phyloP scores from a whole-genome alignment of 53 echinoderm and acorn worm species.

The Echinarachnius parma region DNA sequence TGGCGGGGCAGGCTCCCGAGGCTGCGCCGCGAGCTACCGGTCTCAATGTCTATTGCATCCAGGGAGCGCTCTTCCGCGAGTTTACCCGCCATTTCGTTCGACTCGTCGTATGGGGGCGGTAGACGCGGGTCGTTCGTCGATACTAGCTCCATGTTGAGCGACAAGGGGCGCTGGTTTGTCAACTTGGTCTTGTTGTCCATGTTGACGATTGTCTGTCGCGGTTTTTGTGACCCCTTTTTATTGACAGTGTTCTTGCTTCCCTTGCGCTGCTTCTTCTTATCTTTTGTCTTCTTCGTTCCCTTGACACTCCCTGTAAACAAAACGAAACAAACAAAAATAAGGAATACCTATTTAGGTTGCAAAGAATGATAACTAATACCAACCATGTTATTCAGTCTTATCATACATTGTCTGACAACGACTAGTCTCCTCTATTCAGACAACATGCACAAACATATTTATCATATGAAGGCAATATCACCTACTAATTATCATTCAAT shows the following conservation, averaged over 20 bases:
- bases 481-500: too few species aligned
- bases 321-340: neutral
- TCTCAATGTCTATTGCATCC: slow-evolving; percentile 17
- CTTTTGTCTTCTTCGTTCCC: slow-evolving; percentile 26
- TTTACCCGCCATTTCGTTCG: slow-evolving; percentile 75
- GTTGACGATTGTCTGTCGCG: slow-evolving; percentile 46
- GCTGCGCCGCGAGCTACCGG: slow-evolving; percentile 36
- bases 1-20: slow-evolving; percentile 44
- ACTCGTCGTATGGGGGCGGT: slow-evolving; percentile 85
- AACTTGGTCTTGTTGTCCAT: slow-evolving; percentile 51
- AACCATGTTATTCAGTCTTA: too few species aligned
- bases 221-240: slow-evolving; percentile 12
- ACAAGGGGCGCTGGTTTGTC: slow-evolving; percentile 62
- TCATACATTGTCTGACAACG: too few species aligned
- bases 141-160: slow-evolving; percentile 82
- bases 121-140: slow-evolving; percentile 49
- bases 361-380: too few species aligned
- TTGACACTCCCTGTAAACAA: slow-evolving; percentile 8
- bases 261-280: slow-evolving; percentile 42
- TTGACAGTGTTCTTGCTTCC: slow-evolving; percentile 5
- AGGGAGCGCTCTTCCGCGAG: slow-evolving; percentile 52
- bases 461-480: too few species aligned
- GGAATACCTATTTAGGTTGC: too few species aligned
- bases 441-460: too few species aligned
- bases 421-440: too few species aligned